phyloP scores from a whole-genome alignment of 2,888 invertebrate species.

The Teleiodes luculella region DNA sequence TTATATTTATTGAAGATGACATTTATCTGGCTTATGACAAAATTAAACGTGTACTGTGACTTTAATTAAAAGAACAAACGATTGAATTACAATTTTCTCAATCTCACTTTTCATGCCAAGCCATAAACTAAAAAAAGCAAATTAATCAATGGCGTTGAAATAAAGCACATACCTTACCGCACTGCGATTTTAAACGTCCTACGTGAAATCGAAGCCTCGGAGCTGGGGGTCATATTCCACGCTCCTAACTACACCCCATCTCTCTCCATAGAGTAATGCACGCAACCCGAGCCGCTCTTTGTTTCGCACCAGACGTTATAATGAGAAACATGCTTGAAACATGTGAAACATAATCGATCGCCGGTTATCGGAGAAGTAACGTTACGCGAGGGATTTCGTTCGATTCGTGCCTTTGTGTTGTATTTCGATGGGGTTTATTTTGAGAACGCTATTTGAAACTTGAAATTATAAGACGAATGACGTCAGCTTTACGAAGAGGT shows the following conservation, averaged over 20 bases:
- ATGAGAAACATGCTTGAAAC: conserved; percentile 76
- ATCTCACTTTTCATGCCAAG: too few relatives aligned
- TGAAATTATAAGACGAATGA: conserved; percentile 8
- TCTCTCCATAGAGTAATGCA: conserved; percentile 48
- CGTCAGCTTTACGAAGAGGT: neutral
- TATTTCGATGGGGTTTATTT: conserved; percentile 13
- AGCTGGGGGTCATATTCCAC: neutral
- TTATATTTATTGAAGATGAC: too few relatives aligned
- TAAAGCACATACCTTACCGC: too few relatives aligned
- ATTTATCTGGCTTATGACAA: too few relatives aligned
- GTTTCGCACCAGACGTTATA: conserved; percentile 72
- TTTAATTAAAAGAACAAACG: too few relatives aligned
- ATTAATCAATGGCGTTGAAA: too few relatives aligned
- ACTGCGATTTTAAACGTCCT: neutral
- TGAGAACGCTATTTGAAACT: conserved; percentile 7
- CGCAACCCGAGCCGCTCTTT: conserved; percentile 65
- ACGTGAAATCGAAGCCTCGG: neutral
- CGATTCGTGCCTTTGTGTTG: conserved; percentile 43
- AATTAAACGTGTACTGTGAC: too few relatives aligned
- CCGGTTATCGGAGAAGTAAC: conserved; percentile 64
- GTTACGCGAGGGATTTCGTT: conserved; percentile 52
- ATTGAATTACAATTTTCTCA: too few relatives aligned
- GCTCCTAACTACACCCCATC: conserved; percentile 7
- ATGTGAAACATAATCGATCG: conserved; percentile 71
- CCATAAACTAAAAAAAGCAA: too few relatives aligned